A percentile compares a stretch with the other conserved stretches of the same genome.
Conservation (phyloP, 2,888 invertebrate genomes). For the Epinotia nisella region DNA sequence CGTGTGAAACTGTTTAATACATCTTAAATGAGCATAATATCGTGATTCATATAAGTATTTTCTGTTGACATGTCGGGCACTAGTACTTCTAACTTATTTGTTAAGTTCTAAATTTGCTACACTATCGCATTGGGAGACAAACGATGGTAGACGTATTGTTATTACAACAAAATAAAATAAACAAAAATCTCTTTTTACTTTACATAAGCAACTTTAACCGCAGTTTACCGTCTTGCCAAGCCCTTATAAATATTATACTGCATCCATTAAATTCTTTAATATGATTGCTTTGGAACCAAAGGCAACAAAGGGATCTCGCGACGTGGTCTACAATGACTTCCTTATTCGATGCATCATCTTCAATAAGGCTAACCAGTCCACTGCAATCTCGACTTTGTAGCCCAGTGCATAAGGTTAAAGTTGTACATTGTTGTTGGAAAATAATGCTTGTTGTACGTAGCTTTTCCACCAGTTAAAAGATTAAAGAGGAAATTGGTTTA, state of each 20-base stretch:
- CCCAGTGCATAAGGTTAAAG: background rate
- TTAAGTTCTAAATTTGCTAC: no score
- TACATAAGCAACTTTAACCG: background rate
- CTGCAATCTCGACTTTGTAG: background rate
- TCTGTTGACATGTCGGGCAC: no score
- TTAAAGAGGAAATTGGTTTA: constrained; percentile 11
- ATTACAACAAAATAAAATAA: no score
- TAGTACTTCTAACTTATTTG: no score
- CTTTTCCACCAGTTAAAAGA: constrained; percentile 7
- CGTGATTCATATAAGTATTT: no score
- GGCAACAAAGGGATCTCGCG: background rate
- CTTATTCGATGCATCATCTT: background rate
- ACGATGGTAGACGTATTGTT: no score
- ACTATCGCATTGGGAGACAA: no score
- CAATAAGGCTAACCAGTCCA: background rate
- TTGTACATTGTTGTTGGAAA: background rate
- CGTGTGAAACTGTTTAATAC: no score
- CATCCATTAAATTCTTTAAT: background rate
- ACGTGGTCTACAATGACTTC: background rate
- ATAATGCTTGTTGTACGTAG: no score
- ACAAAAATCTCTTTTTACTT: no score
- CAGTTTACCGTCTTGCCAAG: background rate
- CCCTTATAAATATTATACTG: background rate
- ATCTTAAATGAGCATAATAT: no score
- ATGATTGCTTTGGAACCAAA: background rate